Base-by-base conservation (phyloP, 2,797 vertebrate genomes). In the Kryptopterus vitreolus region DNA sequence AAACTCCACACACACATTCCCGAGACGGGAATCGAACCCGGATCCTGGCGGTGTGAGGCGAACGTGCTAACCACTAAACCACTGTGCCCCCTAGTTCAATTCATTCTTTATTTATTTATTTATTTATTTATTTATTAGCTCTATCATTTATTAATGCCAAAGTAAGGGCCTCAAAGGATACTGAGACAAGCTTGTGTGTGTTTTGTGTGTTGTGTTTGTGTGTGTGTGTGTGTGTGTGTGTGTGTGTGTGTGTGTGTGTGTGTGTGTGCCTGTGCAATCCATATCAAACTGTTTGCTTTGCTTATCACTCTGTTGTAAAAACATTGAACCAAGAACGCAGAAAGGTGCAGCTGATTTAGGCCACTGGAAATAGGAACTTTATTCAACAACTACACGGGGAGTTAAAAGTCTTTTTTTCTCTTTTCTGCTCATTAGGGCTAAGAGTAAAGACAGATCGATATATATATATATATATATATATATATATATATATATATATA, bases 251-350 rank as follows among this genome's bases (percentile, higher is more conserved):
- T 68, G 26, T 78, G 76, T 66, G 70, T 55, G 53, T 57, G 22
- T 29, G 31, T 24, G 38, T 68, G 26, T 78, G 76, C 58, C 53
- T 53, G 53, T 65, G 55, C 24, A 63, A 52, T 31, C 52, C 88
- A 85, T 80, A 84, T 85, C 81, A 59, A 81, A 81, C 81, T 92
- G 90, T 92, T 93, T 93, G 90, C 88, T 83, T 68, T 88, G 85
- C 91, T 91, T 93, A 93, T 93, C 92, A 88, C 53, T 70, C 83
- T 93, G 90, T 92, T 92, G 92, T 92, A 92, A 92, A 89, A 90
- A 90, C 89, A 87, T 80, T 87, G 83, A 86, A 83, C 63, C 52
- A 53, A 65, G 70, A 78, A 55, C 6, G 10, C 59, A 65, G 75
- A 53, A 65, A 77, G 35, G 68, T 69, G 69, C 77, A 78, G 77